These are phyloP conservation scores for Drosophila paulistorum DNA, from an alignment of 1,140 invertebrate genomes.

Conservation along the genomic window DNA sequence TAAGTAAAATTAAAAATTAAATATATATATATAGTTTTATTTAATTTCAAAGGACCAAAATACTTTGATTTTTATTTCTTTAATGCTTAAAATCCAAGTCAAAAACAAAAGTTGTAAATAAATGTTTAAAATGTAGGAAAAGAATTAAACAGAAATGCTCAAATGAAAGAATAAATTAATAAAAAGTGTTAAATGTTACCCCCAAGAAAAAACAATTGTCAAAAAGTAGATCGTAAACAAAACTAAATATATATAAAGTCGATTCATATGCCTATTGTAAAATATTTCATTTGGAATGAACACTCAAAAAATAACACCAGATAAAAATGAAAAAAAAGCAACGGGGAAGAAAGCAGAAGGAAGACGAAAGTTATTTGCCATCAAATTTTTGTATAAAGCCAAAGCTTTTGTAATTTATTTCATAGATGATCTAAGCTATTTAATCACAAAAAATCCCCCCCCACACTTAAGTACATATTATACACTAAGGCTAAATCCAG, in stretches of 20 bases:
- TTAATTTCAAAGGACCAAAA: constrained; percentile 71
- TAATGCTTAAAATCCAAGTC: constrained; percentile 33
- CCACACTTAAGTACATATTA: constrained; percentile 15
- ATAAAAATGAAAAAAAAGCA: neutral
- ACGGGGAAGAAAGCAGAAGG: neutral
- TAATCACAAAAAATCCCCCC: constrained; percentile 18
- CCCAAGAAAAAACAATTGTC: constrained; percentile 30
- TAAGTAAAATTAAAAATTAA: constrained; percentile 40
- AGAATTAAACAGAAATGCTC: constrained; percentile 50
- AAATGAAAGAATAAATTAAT: constrained; percentile 21
- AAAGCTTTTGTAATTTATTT: constrained; percentile 80
- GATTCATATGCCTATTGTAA: constrained; percentile 66
- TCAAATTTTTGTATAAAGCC: constrained; percentile 68
- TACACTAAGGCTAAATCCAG: constrained; percentile 46
- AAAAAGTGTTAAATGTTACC: constrained; percentile 69
- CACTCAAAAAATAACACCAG: neutral
- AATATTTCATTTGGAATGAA: constrained; percentile 49
- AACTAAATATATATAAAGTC: constrained; percentile 20
- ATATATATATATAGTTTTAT: constrained; percentile 23
- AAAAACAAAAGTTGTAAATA: constrained; percentile 60
- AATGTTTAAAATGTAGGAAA: constrained; percentile 36
- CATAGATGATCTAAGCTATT: constrained; percentile 62
- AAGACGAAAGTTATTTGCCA: neutral
- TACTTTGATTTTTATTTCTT: constrained; percentile 38
- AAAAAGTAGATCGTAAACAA: constrained; percentile 34